Base-by-base conservation (phyloP, 2,888 invertebrate genomes). In the Eumacrocentrus americanus region DNA sequence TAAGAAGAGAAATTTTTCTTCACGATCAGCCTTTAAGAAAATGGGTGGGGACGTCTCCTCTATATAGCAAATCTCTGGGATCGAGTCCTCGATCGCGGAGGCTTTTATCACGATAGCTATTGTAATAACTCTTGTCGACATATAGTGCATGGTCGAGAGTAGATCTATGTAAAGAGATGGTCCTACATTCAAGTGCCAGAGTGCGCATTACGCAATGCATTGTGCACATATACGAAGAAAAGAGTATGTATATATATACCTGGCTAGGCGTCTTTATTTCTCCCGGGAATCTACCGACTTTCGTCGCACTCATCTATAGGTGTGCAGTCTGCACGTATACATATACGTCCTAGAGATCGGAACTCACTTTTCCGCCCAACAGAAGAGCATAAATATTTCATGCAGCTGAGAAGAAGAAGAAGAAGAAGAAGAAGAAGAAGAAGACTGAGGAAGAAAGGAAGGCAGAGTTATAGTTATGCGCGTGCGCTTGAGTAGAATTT, bases 351-450 rank as follows among this genome's bases (percentile, higher is more conserved):
- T 34, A n/a, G 20, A 60, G 58, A 67, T 65, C 61, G 59, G 62
- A 70, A 68, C 64, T 63, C 60, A 59, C 62, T 66, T 64, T 48
- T 44, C 56, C 62, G 61, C 62, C 61, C 64, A 66, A 65, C 69
- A 66, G 66, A 68, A 69, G 68, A 68, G 64, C 69, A 73, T 73
- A 75, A 76, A 77, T 76, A 75, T 75, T 76, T 75, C 72, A 76
- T 72, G 67, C 23, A 22, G 22, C 20, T 11, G 14, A 50, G 11
- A 50, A 34, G 42, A 40, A 38, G 47, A 50, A 42, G 40, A 29
- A 34, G 34, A 34, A 57, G 34, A 25, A 18, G 50, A 58, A 46
- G 20, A 29, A 55, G 12, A 35, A 44, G 20, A 47, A 47, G 23
- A 55, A 55, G n/a, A n/a, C n/a, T n/a, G n/a, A n/a, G n/a, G n/a